Base-by-base conservation (phyloP, 2,113 vertebrate genomes). In the Podilymbus podiceps region DNA sequence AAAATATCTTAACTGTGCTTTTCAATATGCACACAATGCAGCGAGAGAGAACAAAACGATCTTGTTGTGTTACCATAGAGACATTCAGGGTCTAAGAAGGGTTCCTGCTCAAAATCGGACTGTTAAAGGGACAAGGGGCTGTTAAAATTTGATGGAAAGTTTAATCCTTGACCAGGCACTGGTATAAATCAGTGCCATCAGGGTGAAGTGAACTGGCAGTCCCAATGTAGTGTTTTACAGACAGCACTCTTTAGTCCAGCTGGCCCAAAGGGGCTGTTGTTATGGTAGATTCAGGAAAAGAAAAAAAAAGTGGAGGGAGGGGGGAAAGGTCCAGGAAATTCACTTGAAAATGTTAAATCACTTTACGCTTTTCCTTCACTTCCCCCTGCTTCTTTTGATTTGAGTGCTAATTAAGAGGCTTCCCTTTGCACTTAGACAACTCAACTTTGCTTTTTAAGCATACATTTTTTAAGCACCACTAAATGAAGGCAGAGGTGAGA, bases 61-160 rank as follows among this genome's bases (percentile, higher is more conserved):
- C 93, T 96, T 97, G 66, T 92, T 94, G 89, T 82, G 97, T 97
- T 97, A 88, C 97, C 96, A 96, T 97, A 97, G 97, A 97, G 96
- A 97, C 78, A 68, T 69, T 24, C 93, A 82, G 85, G 92, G 94
- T 85, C 92, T 93, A 79, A 53, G 96, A 93, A 97, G 89, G 93
- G 93, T 89, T 97, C 91, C 74, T 93, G 91, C 87, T 93, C 66
- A 28, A 91, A 97, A 94, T 84, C 0, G 1, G 94, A 53, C 87
- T 90, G 77, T 97, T 95, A 95, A 97, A 95, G 86, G 89, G 87
- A 93, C 89, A 95, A 93, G 93, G 68, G 74, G 47, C 89, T 89
- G 84, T 95, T 94, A 93, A 96, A 87, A 71, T 93, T 95, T 89
- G 90, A 90, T 88, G 42, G 74, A 87, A 35, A 52, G 71, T 62